Evolutionary conservation across 2,888 invertebrate genomes (phyloP), one percentile per base, ranked within the genome.

Genomic region (Meliscaeva auricollis): DNA sequence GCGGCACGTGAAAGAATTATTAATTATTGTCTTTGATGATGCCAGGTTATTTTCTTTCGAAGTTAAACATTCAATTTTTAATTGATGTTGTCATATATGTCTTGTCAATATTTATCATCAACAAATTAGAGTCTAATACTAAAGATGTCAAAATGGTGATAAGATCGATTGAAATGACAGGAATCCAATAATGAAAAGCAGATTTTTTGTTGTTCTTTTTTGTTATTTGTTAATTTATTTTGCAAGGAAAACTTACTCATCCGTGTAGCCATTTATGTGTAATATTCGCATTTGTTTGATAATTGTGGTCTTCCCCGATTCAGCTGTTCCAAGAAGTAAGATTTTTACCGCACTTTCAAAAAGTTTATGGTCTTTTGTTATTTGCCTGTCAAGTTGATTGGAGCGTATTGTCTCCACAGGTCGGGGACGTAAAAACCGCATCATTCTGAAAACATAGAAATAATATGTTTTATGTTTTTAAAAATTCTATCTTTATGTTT

Each of bases 271-370:
- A 89, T 96, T 95, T 5, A 96, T 95, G 89, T 97, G 96, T 50
- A 97, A 92, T 88, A 97, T 97, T 91, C 95, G 96, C 97, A 97
- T 97, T 91, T 97, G 97, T 89, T 97, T 97, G 26, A 97, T 95
- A 15, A 97, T 96, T 0, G 97, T 97, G 0, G 97, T 97, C 91
- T 97, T 97, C 0, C 97, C 97, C 9, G 96, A 96, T 89, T 97
- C 97, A 0, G 96, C 96, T 0, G 96, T 95, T 0, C 95, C 95
- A 3, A 95, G 90, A 0, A 96, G 90, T 48, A 95, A 90, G 9
- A 95, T 91, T 91, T 95, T 95, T 88, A 90, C 94, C 90, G 88
- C 90, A 58, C 91, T 91, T 58, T 90, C 88, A 72, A 94, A 94
- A 8, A 93, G 91, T 62, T 93, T 93, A 68, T 93, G 93, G 92